Evolutionary conservation across 2,113 vertebrate genomes (phyloP).

Genomic region (Anoura caudifer): DNA sequence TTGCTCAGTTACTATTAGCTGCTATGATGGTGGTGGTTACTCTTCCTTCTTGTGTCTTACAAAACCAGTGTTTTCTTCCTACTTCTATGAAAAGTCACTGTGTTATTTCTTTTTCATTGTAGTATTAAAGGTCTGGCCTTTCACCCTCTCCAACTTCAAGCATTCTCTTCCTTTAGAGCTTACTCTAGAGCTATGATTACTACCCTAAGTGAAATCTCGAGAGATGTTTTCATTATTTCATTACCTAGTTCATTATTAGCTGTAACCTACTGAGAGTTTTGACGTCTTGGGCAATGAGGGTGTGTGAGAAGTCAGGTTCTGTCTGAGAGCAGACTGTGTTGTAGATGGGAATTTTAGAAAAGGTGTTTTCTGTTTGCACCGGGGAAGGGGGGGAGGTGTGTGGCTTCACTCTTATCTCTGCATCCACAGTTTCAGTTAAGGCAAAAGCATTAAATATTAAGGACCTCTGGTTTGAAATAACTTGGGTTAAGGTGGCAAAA

Average conservation of each 20-base stretch:
- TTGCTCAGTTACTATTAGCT: accelerated
- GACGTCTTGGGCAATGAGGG: not conserved
- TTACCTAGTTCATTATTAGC: not conserved
- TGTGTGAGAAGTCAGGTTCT: not conserved
- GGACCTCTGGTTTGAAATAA: not conserved
- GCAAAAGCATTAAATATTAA: not conserved
- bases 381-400: not conserved
- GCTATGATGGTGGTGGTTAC: too few species aligned
- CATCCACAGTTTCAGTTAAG: slow-evolving; percentile 5
- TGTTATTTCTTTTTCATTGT: not conserved
- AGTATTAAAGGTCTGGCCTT: not conserved
- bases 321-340: not conserved
- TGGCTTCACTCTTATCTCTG: not conserved
- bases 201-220: not conserved
- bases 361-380: not conserved
- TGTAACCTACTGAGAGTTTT: not conserved
- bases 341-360: not conserved
- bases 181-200: not conserved
- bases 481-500: not conserved
- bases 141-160: not conserved
- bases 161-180: not conserved
- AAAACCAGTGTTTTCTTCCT: not conserved
- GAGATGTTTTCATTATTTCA: not conserved
- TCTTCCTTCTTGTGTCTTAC: not conserved
- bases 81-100: not conserved